Base-by-base conservation (phyloP, 2,113 vertebrate genomes). In the Aegithalos caudatus region DNA sequence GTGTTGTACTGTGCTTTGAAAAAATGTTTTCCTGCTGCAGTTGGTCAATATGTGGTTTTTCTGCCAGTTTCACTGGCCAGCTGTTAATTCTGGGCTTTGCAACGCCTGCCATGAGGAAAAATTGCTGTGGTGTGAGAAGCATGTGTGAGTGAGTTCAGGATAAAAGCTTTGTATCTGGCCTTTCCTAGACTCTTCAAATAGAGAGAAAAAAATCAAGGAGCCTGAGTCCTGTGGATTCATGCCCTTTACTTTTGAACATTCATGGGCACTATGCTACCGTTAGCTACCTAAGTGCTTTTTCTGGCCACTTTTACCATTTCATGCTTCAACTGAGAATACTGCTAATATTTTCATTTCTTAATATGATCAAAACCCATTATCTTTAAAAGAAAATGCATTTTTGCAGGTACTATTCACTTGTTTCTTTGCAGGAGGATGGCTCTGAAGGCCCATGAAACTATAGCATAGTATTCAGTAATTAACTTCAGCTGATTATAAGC, bases 221-320 rank as follows among this genome's bases (percentile, higher is more conserved):
- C 20, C 11, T 2, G 0, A 16, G n/a, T 37, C 37, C 21, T 48
- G 4, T 54, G 35, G 19, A 42, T 11, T 53, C 6, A 5, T 5
- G 1, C 7, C 48, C 16, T 53, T 70, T 45, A 31, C 0, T 0
- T 27, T 12, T 48, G 12, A 19, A 14, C 21, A 20, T 50, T 7
- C 8, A 19, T 66, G 47, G 82, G 27, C 40, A 16, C 22, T 54
- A 1, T 66, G 22, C 33, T n/a, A 13, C 2, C 0, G n/a, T 60
- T 15, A 56, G 11, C 37, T 31, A 23, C 28, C 7, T 47, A 31
- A 53, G 31, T 44, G 28, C 11, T 62, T 83, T 91, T 71, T 76
- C 61, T 74, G 42, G 14, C 67, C 25, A 21, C 5, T 80, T 31
- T 62, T 72, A 79, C 17, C 5, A 20, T 8, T 20, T 86, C 12